Evolutionary conservation across 2,797 vertebrate species (phyloP), one percentile per base, ranked within the genome.

Genomic region (Kryptopterus vitreolus): DNA sequence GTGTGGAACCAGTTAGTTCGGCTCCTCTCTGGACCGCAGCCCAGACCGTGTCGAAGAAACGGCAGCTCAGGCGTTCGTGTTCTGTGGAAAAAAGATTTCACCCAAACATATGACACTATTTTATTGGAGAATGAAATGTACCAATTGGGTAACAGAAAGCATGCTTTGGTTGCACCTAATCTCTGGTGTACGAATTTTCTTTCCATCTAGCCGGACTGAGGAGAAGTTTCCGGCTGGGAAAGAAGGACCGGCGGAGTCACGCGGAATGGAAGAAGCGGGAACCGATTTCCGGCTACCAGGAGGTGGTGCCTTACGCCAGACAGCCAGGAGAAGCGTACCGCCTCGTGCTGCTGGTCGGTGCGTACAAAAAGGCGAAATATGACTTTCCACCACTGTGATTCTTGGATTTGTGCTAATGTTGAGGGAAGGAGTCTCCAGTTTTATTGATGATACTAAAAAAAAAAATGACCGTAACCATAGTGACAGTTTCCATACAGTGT

Each of bases 181-280:
- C 18, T 77, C 61, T 77, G 50, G 50, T 35, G 69, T 52, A 29
- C 5, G 52, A 74, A 7, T 18, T n/a, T 59, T 50, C 33, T 69
- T 57, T 78, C 92, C 52, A 3, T 92, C 73, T 91, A 98, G 97
- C 95, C 90, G 95, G 96, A 80, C 94, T 96, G 87, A 94, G 97
- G 86, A 96, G 94, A 91, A 98, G 97, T 90, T 99, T 98, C 88
- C 94, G 96, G 78, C 94, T 97, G 65, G 96, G 97, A 88, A 94
- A 92, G 89, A 96, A 94, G 90, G 94, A 96, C 88, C 93, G 90
- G 84, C 91, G 89, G 90, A 93, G 58, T 90, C 88, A 90, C 94
- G 87, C 29, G 15, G 33, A 71, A 82, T 95, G 95, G 90, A 96
- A 94, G 92, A 96, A 93, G 84, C 89, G 92, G 2, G 13, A 85